phyloP scores from a whole-genome alignment of 2,113 vertebrate genomes.

The Malurus melanocephalus region DNA sequence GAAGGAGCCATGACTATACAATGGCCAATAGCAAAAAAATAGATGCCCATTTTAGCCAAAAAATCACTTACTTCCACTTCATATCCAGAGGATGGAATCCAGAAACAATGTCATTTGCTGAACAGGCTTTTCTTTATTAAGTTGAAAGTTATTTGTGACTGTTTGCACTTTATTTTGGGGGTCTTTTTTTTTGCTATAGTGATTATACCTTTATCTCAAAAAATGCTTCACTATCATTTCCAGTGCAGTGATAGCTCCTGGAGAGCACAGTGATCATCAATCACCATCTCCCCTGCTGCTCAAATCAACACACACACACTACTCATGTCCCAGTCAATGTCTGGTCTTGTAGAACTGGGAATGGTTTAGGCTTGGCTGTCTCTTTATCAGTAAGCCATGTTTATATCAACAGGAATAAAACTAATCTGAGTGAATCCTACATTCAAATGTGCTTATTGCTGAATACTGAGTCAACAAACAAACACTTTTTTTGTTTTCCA shows the following conservation, averaged over 20 bases:
- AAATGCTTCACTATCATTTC: constrained; percentile 5
- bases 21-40: neutral
- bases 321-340: neutral
- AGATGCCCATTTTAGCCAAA: neutral
- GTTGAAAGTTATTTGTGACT: neutral
- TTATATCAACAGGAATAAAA: neutral
- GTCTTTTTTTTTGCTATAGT: neutral
- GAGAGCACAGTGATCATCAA: neutral
- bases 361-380: neutral
- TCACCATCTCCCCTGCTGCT: neutral
- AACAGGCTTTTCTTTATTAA: neutral
- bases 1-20: neutral
- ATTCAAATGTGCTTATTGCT: neutral
- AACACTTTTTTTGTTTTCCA: neutral
- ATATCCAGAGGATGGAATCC: neutral
- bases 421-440: neutral
- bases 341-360: neutral
- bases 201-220: constrained; percentile 16
- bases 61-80: neutral
- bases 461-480: neutral
- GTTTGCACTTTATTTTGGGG: neutral
- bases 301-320: neutral
- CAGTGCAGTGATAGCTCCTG: neutral
- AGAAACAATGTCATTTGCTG: neutral
- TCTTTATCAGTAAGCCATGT: neutral